These are phyloP conservation scores for Corythoichthys intestinalis DNA, from an alignment of 2,113 vertebrate genomes.

Conservation along the genomic window DNA sequence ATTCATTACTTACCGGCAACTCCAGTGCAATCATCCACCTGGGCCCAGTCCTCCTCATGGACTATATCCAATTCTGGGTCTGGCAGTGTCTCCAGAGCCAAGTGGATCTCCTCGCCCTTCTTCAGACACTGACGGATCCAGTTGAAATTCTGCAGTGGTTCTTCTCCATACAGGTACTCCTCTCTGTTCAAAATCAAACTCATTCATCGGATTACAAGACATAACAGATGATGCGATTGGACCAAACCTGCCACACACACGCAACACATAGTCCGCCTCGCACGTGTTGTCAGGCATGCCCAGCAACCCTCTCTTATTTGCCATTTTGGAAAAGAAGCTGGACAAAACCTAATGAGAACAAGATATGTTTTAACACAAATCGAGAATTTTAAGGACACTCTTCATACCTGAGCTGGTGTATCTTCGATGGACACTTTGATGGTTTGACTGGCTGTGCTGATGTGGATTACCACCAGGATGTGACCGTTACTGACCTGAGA, in stretches of 20 bases:
- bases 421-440: constrained; percentile 90
- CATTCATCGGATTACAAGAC: not conserved
- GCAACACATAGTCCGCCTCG: constrained; percentile 86
- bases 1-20: constrained; percentile 74
- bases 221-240: not conserved
- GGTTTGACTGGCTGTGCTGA: constrained; percentile 85
- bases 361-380: not conserved
- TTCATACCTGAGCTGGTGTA: constrained; percentile 77
- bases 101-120: constrained; percentile 90
- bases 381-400: not conserved
- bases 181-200: constrained; percentile 64
- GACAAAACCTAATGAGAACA: constrained; percentile 53
- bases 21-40: constrained; percentile 95
- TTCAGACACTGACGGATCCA: constrained; percentile 95
- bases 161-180: constrained; percentile 88
- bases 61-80: constrained; percentile 82
- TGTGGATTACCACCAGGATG: constrained; percentile 88
- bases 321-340: constrained; percentile 87
- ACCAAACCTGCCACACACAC: constrained; percentile 82
- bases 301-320: constrained; percentile 87
- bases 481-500: constrained; percentile 75
- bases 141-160: constrained; percentile 86
- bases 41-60: constrained; percentile 92
- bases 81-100: constrained; percentile 83
- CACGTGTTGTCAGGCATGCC: constrained; percentile 82